Evolutionary conservation across 2,113 vertebrate genomes (phyloP).

Genomic region (Hippotragus niger): DNA sequence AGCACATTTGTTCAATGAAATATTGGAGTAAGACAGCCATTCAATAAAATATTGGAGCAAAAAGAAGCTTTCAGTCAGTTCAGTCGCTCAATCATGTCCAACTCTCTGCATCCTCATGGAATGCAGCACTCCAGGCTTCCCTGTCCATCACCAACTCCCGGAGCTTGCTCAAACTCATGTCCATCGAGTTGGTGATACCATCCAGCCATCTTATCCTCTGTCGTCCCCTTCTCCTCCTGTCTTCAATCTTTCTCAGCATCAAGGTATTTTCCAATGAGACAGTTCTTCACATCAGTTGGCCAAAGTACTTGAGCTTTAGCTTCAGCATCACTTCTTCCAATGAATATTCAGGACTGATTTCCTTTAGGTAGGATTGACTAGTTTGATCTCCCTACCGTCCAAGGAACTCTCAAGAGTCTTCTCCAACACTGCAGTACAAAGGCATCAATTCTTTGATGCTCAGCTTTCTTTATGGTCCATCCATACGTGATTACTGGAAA

Average conservation of each 20-base stretch:
- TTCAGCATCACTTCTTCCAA: not conserved
- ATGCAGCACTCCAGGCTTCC: not conserved
- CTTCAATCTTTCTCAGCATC: not conserved
- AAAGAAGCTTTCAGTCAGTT: not conserved
- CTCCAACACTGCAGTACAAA: not conserved
- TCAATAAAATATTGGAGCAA: not conserved
- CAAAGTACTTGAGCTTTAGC: not conserved
- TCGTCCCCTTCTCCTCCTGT: not conserved
- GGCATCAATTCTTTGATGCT: not conserved
- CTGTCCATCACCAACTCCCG: not conserved
- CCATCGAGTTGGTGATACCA: not conserved
- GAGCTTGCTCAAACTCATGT: not conserved
- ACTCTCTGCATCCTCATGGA: not conserved
- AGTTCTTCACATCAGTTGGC: not conserved
- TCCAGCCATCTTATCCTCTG: not conserved
- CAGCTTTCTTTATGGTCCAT: not conserved
- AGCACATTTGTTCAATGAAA: not conserved
- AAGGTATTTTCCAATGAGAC: not conserved
- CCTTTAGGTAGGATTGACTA: not conserved
- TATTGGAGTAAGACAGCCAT: not conserved
- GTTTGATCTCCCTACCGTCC: not conserved
- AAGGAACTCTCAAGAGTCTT: not conserved
- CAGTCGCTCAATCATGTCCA: not conserved
- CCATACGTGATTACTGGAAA: not conserved
- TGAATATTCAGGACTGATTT: not conserved